Evolutionary conservation across 2,113 vertebrate species (phyloP).

Genomic region (Tachysurus vachellii): DNA sequence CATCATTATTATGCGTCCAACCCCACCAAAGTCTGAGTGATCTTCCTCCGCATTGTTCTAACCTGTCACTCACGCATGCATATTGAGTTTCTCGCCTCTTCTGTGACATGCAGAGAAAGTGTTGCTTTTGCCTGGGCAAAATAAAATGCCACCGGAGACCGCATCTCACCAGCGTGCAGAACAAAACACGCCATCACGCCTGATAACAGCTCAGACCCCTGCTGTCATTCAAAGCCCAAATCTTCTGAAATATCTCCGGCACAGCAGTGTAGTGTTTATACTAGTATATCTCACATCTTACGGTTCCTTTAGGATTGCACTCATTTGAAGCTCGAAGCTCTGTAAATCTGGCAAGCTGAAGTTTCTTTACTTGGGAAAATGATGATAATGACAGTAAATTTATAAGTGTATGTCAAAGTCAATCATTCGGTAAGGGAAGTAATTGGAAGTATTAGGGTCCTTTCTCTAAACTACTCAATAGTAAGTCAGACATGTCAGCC

Average conservation of each 20-base stretch:
- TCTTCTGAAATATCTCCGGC: conserved; percentile 42
- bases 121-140: conserved; percentile 27
- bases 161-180: conserved; percentile 24
- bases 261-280: conserved; percentile 13
- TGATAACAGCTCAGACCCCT: conserved; percentile 38
- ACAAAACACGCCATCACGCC: conserved; percentile 37
- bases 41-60: not conserved
- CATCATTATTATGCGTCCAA: conserved; percentile 1
- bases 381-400: not conserved
- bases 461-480: not conserved
- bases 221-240: conserved; percentile 43
- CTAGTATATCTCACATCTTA: not conserved
- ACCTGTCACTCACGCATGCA: conserved; percentile 44
- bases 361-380: not conserved
- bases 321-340: not conserved
- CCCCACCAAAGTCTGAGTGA: not conserved
- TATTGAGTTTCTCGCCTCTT: not conserved
- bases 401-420: not conserved
- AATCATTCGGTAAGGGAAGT: not conserved
- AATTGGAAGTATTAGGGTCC: not conserved
- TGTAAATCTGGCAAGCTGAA: not conserved
- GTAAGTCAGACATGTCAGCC: not conserved
- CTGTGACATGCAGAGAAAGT: conserved; percentile 11
- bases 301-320: not conserved
- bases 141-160: conserved; percentile 34